phyloP scores from a whole-genome alignment of 2,113 vertebrate genomes.

The Anas platyrhynchos region DNA sequence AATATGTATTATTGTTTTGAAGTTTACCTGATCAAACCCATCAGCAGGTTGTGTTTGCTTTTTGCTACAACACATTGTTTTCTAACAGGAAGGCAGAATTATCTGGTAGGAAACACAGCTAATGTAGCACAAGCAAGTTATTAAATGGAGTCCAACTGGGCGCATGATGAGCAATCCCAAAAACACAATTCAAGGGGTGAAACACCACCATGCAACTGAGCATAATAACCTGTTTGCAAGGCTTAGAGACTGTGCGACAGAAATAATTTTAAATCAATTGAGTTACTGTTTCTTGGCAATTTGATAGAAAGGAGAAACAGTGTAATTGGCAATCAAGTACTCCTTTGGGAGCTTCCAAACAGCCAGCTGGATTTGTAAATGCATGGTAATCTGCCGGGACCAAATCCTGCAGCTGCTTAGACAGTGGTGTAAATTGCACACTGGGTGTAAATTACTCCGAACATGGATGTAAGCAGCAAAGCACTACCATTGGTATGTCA shows the following conservation, averaged over 20 bases:
- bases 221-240: constrained; percentile 69
- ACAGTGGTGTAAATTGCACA: not conserved
- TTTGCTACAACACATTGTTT: not conserved
- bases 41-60: constrained; percentile 29
- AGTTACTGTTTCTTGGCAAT: constrained; percentile 80
- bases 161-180: constrained; percentile 51
- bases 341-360: constrained; percentile 73
- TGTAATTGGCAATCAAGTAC: constrained; percentile 76
- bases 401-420: constrained; percentile 27
- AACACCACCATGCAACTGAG: constrained; percentile 38
- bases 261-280: constrained; percentile 79
- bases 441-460: not conserved
- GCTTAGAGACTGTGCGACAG: constrained; percentile 57
- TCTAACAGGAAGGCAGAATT: constrained; percentile 39
- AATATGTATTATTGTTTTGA: not conserved
- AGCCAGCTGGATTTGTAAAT: constrained; percentile 74
- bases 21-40: not conserved
- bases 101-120: constrained; percentile 54
- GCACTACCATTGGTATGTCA: not conserved
- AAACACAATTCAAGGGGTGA: constrained; percentile 63
- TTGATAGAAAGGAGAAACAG: constrained; percentile 79
- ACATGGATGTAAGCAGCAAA: not conserved
- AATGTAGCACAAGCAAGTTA: constrained; percentile 65
- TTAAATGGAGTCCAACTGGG: constrained; percentile 69
- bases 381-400: constrained; percentile 67